Conservation (phyloP, 2,888 invertebrate genomes). For the Polyommatus icarus region DNA sequence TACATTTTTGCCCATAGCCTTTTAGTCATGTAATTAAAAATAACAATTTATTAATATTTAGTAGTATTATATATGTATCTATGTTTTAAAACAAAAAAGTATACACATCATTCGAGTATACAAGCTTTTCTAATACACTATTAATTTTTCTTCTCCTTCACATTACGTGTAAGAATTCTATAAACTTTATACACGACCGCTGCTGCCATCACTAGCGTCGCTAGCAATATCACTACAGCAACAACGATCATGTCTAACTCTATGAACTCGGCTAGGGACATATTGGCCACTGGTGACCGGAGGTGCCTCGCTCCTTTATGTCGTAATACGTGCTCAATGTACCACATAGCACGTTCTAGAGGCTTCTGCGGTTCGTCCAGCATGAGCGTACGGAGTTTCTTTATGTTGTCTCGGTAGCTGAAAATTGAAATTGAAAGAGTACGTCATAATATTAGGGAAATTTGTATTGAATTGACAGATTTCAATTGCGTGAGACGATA, state of each 20-base stretch:
- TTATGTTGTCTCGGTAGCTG: conserved; percentile 49
- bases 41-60: too few relatives aligned
- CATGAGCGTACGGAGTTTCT: conserved; percentile 48
- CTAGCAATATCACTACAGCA: neutral
- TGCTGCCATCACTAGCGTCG: neutral
- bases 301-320: conserved; percentile 59
- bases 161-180: neutral
- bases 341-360: conserved; percentile 67
- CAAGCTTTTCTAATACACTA: neutral
- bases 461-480: too few relatives aligned
- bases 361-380: conserved; percentile 59
- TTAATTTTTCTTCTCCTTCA: neutral
- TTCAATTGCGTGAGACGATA: too few relatives aligned
- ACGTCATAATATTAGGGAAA: too few relatives aligned
- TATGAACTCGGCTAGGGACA: conserved; percentile 43
- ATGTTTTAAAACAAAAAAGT: too few relatives aligned
- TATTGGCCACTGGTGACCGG: conserved; percentile 52
- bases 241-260: conserved; percentile 29
- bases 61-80: too few relatives aligned
- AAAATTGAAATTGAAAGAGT: conserved; percentile 28
- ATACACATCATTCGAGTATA: neutral
- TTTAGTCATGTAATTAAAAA: too few relatives aligned
- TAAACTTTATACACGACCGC: neutral
- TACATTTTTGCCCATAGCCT: too few relatives aligned
- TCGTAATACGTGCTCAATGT: conserved; percentile 63